Evolutionary conservation across 64 coral and sea anemone species (phyloP).

Genomic region (Acropora yongei): DNA sequence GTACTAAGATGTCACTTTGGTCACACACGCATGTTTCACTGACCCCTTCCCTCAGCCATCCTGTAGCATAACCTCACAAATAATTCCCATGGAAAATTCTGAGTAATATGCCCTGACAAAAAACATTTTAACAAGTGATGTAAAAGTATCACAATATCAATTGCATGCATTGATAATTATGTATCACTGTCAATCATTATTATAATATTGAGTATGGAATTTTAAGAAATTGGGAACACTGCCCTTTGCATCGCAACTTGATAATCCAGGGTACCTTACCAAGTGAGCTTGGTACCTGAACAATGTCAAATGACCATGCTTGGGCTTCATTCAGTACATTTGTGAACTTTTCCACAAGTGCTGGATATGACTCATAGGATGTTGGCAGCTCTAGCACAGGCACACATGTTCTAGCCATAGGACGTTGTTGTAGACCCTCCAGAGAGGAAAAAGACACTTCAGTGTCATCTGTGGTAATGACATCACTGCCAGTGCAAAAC

Average conservation of each 20-base stretch:
- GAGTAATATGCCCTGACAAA: background rate
- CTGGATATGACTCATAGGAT: conserved; percentile 46
- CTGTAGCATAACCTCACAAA: too few species aligned
- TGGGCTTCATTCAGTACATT: conserved; percentile 51
- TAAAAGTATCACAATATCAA: too few species aligned
- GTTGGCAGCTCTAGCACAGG: conserved; percentile 52
- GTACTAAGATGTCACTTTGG: too few species aligned
- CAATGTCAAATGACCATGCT: conserved; percentile 71
- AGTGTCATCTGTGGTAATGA: too few species aligned
- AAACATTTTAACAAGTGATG: too few species aligned
- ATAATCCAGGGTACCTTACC: background rate
- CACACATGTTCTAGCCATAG: conserved; percentile 1
- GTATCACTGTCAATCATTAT: background rate
- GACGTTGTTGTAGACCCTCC: too few species aligned
- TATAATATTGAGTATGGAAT: background rate
- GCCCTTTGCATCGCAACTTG: background rate
- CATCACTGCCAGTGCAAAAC: too few species aligned
- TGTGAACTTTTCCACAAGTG: conserved; percentile 60
- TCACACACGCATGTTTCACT: too few species aligned
- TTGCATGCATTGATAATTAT: too few species aligned
- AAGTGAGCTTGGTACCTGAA: conserved; percentile 21
- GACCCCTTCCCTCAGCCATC: too few species aligned
- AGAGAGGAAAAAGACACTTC: too few species aligned
- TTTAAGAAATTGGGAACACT: background rate
- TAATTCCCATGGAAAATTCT: too few species aligned